phyloP scores from a whole-genome alignment of 35 echinoderm and acorn worm species.

The Patiria miniata region DNA sequence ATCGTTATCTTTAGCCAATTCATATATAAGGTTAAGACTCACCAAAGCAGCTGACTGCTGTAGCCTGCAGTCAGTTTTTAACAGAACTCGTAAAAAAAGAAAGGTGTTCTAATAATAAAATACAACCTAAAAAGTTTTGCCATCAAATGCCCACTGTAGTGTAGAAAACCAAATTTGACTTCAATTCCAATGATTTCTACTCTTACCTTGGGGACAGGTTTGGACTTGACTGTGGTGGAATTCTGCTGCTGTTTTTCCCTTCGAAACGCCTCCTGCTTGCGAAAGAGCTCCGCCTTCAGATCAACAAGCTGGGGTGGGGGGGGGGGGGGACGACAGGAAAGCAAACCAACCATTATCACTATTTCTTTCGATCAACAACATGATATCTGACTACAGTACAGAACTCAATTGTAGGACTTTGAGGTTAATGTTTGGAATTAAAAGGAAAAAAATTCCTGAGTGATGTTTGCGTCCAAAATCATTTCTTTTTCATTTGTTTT shows the following conservation, averaged over 20 bases:
- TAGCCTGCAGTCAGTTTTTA: too few relatives aligned
- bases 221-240: conserved; percentile 21
- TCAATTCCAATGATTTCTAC: neutral
- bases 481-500: neutral
- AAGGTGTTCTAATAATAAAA: too few relatives aligned
- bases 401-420: neutral
- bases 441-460: neutral
- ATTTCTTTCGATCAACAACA: neutral
- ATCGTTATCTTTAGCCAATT: too few relatives aligned
- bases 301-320: conserved; percentile 72
- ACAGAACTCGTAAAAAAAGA: too few relatives aligned
- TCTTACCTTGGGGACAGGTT: conserved; percentile 39
- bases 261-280: conserved; percentile 86
- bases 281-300: conserved; percentile 88
- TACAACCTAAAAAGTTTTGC: too few relatives aligned
- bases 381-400: neutral
- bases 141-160: too few relatives aligned
- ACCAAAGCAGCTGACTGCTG: too few relatives aligned
- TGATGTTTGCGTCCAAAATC: neutral
- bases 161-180: too few relatives aligned
- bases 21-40: too few relatives aligned
- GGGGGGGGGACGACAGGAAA: neutral
- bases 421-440: neutral
- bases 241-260: conserved; percentile 65
- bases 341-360: neutral